Evolutionary conservation across 2,797 vertebrate species (phyloP), one percentile per base, ranked within the genome.

Genomic region (Setipinna tenuifilis): DNA sequence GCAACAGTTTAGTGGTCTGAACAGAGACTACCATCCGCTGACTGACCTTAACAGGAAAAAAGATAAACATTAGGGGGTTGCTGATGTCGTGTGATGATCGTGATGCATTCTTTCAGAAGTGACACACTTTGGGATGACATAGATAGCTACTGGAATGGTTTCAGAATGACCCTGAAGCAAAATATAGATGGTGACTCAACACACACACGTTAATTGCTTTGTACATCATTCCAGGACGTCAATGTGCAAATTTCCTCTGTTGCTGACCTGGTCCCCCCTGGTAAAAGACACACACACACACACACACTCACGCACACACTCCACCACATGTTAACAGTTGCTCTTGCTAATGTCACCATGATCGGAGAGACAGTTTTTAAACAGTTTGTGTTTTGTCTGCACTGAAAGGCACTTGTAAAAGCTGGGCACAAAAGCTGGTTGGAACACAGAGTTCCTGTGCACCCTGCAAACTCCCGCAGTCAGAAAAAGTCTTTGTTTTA

Each of bases 161-260:
- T 62, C 68, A 65, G 71, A 85, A 86, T 50, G 57, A 65, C 78
- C 78, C 80, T 44, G 58, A 84, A 59, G 59, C 83, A 81, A 81
- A 28, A 1, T 48, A 58, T 0, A 68, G 82, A 54, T 54, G 59
- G 58, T 31, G 59, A 31, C 9, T 82, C 61, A 25, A 44, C 28
- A 25, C 78, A 21, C 87, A 71, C 57, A 82, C 23, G 46, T 44
- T 41, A 78, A 48, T 50, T 65, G 84, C 84, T 82, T 82, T 7
- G 21, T 28, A 65, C 85, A 62, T 82, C 35, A 48, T 82, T 85
- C 82, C 31, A 62, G 10, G 11, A 78, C 62, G 71, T 82, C 81
- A 85, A 85, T 86, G 85, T 88, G 61, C 83, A 88, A 88, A 86
- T 86, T 68, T 44, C 87, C 82, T 78, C 59, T 46, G 85, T 78